Evolutionary conservation across 1,140 invertebrate species (phyloP).

Genomic region (Trypoxylus dichotomus): DNA sequence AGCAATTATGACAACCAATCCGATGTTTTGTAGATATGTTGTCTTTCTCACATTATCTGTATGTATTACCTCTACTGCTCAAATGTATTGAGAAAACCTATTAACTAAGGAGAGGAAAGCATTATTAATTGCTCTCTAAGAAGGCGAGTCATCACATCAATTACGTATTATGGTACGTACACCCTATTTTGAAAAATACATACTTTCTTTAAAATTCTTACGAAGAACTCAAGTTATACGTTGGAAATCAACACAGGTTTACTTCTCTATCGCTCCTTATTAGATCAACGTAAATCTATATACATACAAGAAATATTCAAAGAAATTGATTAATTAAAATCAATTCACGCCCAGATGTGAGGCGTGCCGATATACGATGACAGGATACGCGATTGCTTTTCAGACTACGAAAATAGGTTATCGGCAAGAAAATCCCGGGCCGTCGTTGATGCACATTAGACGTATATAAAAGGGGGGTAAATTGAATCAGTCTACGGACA

Average conservation of each 20-base stretch:
- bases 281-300: not conserved
- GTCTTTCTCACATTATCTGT: no score
- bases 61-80: no score
- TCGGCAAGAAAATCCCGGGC: slow-evolving; percentile 1
- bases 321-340: slow-evolving; percentile 13
- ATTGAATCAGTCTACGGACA: slow-evolving; percentile 21
- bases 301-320: not conserved
- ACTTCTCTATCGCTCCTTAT: not conserved
- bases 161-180: no score
- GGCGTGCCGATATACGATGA: not conserved
- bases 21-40: no score
- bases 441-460: slow-evolving; percentile 13
- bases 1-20: no score
- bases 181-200: no score
- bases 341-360: not conserved
- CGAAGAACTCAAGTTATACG: not conserved
- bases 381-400: slow-evolving; percentile 12
- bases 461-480: slow-evolving; percentile 11
- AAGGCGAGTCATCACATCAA: no score
- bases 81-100: no score
- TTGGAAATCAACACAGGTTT: not conserved
- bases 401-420: slow-evolving; percentile 1
- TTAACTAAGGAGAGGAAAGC: no score
- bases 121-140: no score
- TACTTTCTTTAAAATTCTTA: not conserved